phyloP scores from a whole-genome alignment of 1,140 invertebrate genomes.

The Pseudomyrmex concolor region DNA sequence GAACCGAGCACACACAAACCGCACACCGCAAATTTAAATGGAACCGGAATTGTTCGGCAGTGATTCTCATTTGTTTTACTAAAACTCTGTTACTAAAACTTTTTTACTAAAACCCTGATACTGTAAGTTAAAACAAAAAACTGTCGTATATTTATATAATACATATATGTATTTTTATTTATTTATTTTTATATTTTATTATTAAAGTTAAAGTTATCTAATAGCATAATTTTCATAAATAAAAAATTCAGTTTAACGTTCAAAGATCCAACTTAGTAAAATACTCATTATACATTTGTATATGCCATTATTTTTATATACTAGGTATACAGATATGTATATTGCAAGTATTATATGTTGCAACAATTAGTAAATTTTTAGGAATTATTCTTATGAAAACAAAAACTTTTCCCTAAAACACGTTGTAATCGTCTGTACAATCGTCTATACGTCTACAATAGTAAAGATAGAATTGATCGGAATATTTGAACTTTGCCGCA shows the following conservation, averaged over 20 bases:
- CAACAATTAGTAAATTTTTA: no score
- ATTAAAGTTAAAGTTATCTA: no score
- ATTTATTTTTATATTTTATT: no score
- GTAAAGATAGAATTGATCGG: conserved; percentile 16
- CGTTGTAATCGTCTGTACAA: not conserved
- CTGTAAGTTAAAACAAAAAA: not conserved
- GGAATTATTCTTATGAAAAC: not conserved
- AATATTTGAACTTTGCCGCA: conserved; percentile 49
- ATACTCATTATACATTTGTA: no score
- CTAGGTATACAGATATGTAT: no score
- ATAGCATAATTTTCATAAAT: no score
- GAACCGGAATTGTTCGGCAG: conserved; percentile 19
- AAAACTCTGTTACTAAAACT: not conserved
- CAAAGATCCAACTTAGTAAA: no score
- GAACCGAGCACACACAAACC: conserved; percentile 3
- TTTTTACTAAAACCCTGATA: not conserved
- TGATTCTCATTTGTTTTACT: conserved; percentile 9
- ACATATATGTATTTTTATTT: no score
- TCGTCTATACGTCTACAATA: not conserved
- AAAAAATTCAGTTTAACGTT: no score
- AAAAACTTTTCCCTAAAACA: not conserved
- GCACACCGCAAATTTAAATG: conserved; percentile 35
- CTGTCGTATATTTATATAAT: no score
- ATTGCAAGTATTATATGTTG: no score
- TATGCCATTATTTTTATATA: no score